phyloP scores from a whole-genome alignment of 2,797 vertebrate species.

The Clamator glandarius region DNA sequence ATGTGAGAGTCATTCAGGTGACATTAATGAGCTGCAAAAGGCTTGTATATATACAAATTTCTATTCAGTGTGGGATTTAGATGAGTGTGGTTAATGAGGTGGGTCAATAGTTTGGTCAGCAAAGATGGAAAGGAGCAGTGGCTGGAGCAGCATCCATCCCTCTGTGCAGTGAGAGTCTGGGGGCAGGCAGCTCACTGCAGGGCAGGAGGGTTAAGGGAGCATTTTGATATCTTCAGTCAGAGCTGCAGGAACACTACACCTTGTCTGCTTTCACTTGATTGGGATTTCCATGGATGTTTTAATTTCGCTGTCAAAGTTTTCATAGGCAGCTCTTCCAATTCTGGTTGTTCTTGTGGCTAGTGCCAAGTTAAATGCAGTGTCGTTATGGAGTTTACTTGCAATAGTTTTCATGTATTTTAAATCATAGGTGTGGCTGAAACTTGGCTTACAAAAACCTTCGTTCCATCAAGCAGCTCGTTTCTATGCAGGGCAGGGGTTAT shows the following conservation, averaged over 20 bases:
- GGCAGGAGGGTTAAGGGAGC: not conserved
- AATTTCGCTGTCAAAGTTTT: not conserved
- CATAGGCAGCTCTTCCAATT: not conserved
- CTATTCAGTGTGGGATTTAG: not conserved
- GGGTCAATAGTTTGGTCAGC: not conserved
- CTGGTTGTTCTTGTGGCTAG: not conserved
- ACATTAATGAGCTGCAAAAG: constrained; percentile 31
- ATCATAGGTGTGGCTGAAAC: constrained; percentile 31
- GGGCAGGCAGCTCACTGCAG: not conserved
- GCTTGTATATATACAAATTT: constrained; percentile 7
- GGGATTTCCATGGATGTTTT: not conserved
- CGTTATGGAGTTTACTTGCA: not conserved
- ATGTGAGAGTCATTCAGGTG: not conserved
- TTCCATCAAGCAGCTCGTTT: not conserved
- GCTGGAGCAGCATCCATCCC: not conserved
- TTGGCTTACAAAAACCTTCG: not conserved
- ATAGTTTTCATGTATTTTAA: constrained; percentile 11
- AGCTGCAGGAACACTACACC: rapidly evolving
- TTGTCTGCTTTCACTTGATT: not conserved
- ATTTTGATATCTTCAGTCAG: not conserved
- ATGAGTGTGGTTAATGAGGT: constrained; percentile 5
- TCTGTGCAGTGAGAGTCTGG: rapidly evolving
- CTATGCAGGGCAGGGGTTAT: not conserved
- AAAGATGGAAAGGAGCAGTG: not conserved
- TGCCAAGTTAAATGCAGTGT: not conserved